Conservation (phyloP, 2,113 vertebrate genomes). For the Martes martes region DNA sequence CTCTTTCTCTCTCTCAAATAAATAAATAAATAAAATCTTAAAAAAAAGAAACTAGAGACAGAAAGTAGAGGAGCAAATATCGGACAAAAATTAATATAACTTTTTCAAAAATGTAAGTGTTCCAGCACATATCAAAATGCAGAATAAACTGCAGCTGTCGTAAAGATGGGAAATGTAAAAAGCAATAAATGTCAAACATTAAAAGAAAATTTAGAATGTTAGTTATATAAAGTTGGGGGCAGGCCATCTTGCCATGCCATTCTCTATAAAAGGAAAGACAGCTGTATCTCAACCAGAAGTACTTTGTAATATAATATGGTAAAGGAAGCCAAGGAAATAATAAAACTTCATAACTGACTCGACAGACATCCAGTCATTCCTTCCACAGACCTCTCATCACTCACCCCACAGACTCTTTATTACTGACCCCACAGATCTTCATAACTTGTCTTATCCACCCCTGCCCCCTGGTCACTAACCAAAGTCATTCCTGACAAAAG, state of each 20-base stretch:
- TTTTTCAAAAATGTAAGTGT: neutral
- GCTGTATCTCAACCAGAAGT: neutral
- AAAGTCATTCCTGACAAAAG: neutral
- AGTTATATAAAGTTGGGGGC: neutral
- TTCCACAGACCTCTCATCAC: neutral
- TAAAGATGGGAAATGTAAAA: neutral
- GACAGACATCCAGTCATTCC: neutral
- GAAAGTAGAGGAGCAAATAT: neutral
- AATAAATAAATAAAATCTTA: neutral
- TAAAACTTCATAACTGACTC: neutral
- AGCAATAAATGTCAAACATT: neutral
- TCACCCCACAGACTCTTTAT: neutral
- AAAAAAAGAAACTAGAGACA: neutral
- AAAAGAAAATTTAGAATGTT: neutral
- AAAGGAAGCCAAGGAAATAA: neutral
- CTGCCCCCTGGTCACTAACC: neutral
- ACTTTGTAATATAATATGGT: neutral
- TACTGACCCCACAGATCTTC: neutral
- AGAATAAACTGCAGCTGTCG: neutral
- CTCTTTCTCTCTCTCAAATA: too few species aligned
- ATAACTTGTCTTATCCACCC: neutral
- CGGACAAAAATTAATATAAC: neutral
- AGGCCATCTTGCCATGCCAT: neutral
- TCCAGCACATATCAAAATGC: neutral
- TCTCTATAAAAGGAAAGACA: neutral